These are phyloP conservation scores for Coptotermes formosanus DNA, from an alignment of 1,140 invertebrate genomes.

Conservation along the genomic window DNA sequence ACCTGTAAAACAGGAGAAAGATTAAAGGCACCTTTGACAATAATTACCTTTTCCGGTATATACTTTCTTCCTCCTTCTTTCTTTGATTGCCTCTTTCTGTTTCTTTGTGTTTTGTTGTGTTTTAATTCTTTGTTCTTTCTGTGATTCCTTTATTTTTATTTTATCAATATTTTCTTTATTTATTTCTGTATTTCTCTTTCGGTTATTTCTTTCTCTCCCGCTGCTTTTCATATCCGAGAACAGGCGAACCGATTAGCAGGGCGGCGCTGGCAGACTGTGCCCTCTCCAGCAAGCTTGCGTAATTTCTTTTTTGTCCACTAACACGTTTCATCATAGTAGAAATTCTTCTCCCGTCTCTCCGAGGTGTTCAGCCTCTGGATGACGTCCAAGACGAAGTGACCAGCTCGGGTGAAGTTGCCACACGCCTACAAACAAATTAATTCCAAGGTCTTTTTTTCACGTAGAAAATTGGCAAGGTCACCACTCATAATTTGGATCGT, in stretches of 20 bases:
- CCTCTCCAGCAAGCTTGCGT: background rate
- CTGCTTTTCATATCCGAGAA: background rate
- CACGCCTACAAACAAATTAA: constrained; percentile 12
- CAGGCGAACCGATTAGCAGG: background rate
- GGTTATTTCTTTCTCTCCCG: no score
- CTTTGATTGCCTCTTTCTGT: no score
- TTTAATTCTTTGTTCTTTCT: no score
- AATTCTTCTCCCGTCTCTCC: background rate
- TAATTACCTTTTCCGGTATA: no score
- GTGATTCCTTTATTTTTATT: no score
- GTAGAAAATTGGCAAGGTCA: constrained; percentile 16
- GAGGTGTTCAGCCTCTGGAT: background rate
- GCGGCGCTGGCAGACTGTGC: background rate
- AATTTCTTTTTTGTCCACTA: background rate
- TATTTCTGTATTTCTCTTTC: no score
- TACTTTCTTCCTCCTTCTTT: no score
- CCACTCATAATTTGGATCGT: background rate
- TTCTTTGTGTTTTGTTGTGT: no score
- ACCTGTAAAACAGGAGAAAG: no score
- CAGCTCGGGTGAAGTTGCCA: background rate
- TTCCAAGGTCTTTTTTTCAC: background rate
- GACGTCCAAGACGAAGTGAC: background rate
- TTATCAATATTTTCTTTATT: no score
- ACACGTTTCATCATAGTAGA: background rate
- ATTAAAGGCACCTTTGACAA: no score